Conservation (phyloP, 1,140 invertebrate species). For the Paraescarpia echinospica region DNA sequence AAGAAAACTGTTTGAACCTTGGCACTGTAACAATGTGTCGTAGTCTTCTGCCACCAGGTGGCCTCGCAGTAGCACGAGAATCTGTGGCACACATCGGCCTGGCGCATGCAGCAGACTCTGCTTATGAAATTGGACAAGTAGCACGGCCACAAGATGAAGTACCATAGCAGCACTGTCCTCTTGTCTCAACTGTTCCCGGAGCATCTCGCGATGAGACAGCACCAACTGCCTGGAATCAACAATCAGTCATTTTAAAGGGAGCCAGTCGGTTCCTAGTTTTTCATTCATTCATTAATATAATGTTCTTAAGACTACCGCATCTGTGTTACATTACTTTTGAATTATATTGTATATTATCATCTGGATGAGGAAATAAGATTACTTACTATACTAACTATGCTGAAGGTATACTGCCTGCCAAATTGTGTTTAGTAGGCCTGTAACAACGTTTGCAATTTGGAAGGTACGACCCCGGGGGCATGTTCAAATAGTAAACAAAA, state of each 20-base stretch:
- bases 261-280: no score
- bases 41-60: slow-evolving; percentile 16
- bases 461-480: no score
- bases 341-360: no score
- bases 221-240: slow-evolving; percentile 64
- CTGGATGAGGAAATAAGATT: no score
- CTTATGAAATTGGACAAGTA: slow-evolving; percentile 80
- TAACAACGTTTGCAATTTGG: no score
- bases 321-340: no score
- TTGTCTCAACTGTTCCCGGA: slow-evolving; percentile 73
- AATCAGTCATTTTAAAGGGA: neutral
- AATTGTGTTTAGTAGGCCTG: no score
- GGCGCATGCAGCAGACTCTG: slow-evolving; percentile 83
- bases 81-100: slow-evolving; percentile 82
- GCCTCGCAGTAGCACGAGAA: slow-evolving; percentile 69
- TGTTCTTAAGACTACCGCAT: no score
- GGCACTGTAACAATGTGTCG: neutral
- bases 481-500: no score
- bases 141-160: slow-evolving; percentile 78
- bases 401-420: no score
- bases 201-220: slow-evolving; percentile 74
- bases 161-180: slow-evolving; percentile 77
- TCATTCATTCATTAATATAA: no score
- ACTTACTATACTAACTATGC: no score
- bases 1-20: neutral